These are phyloP conservation scores for Ataeniobius toweri DNA, from an alignment of 2,797 vertebrate genomes.

Conservation along the genomic window DNA sequence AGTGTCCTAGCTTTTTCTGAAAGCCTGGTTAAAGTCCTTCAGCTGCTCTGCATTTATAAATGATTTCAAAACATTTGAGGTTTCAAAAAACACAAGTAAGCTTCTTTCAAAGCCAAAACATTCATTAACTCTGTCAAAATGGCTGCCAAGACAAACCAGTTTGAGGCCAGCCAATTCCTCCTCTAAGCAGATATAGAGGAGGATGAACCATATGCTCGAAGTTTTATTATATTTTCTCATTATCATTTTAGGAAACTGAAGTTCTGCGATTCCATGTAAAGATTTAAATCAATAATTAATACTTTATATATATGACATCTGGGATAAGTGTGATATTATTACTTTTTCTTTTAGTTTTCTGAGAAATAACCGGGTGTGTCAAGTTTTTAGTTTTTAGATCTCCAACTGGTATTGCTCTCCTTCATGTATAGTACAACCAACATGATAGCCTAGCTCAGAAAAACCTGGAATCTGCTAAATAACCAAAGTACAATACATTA, in stretches of 20 bases:
- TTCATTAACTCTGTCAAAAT: conserved; percentile 46
- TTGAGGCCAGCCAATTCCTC: conserved; percentile 45
- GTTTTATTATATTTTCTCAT: conserved; percentile 28
- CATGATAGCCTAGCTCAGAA: not conserved
- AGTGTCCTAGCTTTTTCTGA: not conserved
- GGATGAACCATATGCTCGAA: conserved; percentile 42
- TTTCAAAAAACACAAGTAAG: conserved; percentile 38
- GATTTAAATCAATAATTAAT: not conserved
- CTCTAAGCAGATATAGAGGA: conserved; percentile 24
- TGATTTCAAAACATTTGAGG: conserved; percentile 32
- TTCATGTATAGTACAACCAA: not conserved
- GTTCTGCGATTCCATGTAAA: not conserved
- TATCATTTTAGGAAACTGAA: not conserved
- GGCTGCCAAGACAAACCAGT: conserved; percentile 50
- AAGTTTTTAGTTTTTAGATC: not conserved
- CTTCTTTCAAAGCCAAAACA: conserved; percentile 36
- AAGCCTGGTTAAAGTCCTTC: conserved; percentile 12
- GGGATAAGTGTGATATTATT: not conserved
- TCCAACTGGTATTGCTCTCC: not conserved
- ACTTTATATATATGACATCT: not conserved
- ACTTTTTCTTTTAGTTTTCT: not conserved
- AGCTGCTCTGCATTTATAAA: conserved; percentile 18
- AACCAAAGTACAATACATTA: not conserved
- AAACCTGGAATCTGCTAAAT: not conserved
- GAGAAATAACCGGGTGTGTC: not conserved